Evolutionary conservation across 2,888 invertebrate species (phyloP).

Genomic region (Aphrophora alni): DNA sequence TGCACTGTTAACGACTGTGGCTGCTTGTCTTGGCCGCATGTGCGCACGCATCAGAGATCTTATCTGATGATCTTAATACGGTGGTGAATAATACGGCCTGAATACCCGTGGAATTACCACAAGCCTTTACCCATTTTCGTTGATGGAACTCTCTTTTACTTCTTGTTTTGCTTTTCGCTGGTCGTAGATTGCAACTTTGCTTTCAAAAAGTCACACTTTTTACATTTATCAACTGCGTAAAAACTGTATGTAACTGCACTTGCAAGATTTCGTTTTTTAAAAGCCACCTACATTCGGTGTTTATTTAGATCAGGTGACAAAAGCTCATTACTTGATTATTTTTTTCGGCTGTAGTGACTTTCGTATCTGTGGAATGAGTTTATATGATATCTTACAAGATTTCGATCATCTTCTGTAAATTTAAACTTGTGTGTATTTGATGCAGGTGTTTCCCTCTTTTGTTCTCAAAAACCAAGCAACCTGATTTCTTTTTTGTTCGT

Average conservation of each 20-base stretch:
- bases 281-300: slow-evolving; percentile 19
- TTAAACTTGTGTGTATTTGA: slow-evolving; percentile 27
- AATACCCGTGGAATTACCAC: too few species aligned
- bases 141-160: slow-evolving; percentile 38
- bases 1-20: too few species aligned
- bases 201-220: slow-evolving; percentile 34
- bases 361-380: slow-evolving; percentile 32
- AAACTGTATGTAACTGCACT: slow-evolving; percentile 23
- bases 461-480: slow-evolving; percentile 26
- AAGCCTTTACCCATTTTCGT: slow-evolving; percentile 40
- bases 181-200: slow-evolving; percentile 9
- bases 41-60: too few species aligned
- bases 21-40: too few species aligned
- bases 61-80: too few species aligned
- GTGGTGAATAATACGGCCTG: too few species aligned
- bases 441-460: slow-evolving; percentile 23
- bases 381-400: slow-evolving; percentile 27
- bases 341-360: slow-evolving; percentile 25
- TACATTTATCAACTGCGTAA: slow-evolving; percentile 37
- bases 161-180: not conserved
- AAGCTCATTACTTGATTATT: slow-evolving; percentile 28
- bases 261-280: slow-evolving; percentile 14
- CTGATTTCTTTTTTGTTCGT: slow-evolving; percentile 22
- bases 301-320: slow-evolving; percentile 32
- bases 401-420: slow-evolving; percentile 30